Conservation (phyloP, 2,888 invertebrate species). For the Coremacera marginata region DNA sequence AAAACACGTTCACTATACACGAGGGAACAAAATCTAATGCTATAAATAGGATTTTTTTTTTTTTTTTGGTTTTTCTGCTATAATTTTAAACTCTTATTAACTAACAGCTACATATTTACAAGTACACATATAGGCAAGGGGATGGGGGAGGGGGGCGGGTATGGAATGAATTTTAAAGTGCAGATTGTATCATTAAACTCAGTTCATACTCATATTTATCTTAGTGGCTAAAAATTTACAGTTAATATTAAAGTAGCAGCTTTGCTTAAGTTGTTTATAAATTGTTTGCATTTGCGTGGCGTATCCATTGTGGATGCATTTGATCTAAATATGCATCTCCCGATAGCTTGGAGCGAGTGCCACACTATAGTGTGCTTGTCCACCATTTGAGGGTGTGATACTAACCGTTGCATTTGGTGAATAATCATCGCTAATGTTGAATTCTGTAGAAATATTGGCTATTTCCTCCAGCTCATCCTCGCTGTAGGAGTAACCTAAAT, state of each 20-base stretch:
- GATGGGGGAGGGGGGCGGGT: neutral
- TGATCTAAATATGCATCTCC: conserved; percentile 57
- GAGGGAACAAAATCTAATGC: neutral
- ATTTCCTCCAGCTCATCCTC: conserved; percentile 53
- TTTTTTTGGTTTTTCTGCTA: neutral
- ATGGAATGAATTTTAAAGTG: neutral
- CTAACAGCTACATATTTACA: neutral
- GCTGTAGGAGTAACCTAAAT: conserved; percentile 61
- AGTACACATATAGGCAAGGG: neutral
- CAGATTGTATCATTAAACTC: too few relatives aligned
- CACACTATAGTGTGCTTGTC: conserved; percentile 53
- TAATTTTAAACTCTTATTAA: neutral
- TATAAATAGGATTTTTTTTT: neutral
- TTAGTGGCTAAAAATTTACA: neutral
- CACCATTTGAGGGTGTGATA: conserved; percentile 45
- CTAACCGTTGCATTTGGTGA: conserved; percentile 53
- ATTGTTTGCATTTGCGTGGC: neutral
- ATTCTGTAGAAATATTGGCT: conserved; percentile 37
- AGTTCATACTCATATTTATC: too few relatives aligned
- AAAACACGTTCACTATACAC: neutral
- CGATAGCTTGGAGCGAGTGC: conserved; percentile 41
- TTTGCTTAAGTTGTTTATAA: neutral
- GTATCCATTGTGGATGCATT: neutral
- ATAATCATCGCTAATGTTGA: conserved; percentile 33
- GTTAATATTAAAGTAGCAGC: neutral